These are phyloP conservation scores for Tetranychus cinnabarinus DNA, from an alignment of 1,140 invertebrate species.

Conservation along the genomic window DNA sequence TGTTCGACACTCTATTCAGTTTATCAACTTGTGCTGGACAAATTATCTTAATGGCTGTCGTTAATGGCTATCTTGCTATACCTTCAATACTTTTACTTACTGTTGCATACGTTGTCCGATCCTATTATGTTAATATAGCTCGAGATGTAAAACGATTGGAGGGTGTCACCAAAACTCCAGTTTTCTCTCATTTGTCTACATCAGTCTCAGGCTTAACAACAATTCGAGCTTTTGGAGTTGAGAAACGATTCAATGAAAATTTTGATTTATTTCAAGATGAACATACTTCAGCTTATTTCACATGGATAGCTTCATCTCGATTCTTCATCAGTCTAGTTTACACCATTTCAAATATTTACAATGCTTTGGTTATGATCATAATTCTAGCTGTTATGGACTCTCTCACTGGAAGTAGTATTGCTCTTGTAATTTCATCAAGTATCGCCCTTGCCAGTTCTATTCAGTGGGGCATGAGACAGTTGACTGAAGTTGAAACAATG, in stretches of 20 bases:
- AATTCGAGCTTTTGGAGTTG: slow-evolving; percentile 23
- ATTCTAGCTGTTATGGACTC: background rate
- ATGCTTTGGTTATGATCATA: background rate
- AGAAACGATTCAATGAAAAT: slow-evolving; percentile 38
- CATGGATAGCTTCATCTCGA: slow-evolving; percentile 46
- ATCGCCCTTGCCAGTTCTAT: slow-evolving; percentile 41
- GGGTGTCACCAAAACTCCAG: slow-evolving; percentile 20
- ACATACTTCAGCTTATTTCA: slow-evolving; percentile 43
- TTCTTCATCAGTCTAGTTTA: slow-evolving; percentile 65
- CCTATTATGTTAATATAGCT: slow-evolving; percentile 54
- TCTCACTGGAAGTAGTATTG: background rate
- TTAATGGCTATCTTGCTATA: slow-evolving; percentile 48
- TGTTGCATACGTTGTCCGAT: slow-evolving; percentile 44
- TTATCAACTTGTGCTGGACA: background rate
- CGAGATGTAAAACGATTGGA: slow-evolving; percentile 42
- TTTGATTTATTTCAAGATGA: slow-evolving; percentile 31
- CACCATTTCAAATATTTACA: slow-evolving; percentile 18
- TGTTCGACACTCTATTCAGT: slow-evolving; percentile 28
- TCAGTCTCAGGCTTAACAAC: slow-evolving; percentile 27
- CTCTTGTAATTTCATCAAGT: background rate
- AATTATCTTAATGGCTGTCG: slow-evolving; percentile 35
- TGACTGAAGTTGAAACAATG: slow-evolving; percentile 37
- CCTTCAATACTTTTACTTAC: slow-evolving; percentile 38
- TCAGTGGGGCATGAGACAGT: slow-evolving; percentile 58
- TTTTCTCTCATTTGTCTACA: slow-evolving; percentile 28